A percentile compares a stretch with the other conserved stretches of the same genome.
These are phyloP conservation scores for Thecocarcelia acutangulata DNA, from an alignment of 2,888 invertebrate species.

Conservation along the genomic window DNA sequence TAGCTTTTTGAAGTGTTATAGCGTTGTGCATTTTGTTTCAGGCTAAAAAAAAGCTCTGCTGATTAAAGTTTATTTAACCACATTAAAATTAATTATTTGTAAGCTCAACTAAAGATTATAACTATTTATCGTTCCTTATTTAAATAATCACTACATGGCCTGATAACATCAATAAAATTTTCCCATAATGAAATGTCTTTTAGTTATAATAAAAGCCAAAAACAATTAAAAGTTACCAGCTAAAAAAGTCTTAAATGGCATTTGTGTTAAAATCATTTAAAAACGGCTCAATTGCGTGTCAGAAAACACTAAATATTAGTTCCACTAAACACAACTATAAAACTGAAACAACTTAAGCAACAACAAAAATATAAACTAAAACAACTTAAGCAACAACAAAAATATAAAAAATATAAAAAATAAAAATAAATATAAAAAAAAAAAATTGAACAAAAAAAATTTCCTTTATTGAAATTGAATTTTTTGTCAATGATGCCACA, in stretches of 20 bases:
- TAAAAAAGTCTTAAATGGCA: background rate
- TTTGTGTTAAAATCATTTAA: conserved; percentile 5
- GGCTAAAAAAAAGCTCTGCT: background rate
- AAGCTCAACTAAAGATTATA: background rate
- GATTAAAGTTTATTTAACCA: too few relatives aligned
- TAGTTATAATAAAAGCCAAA: background rate
- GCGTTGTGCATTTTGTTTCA: background rate
- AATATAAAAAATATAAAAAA: background rate
- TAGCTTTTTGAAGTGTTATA: too few relatives aligned
- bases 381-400: conserved; percentile 29
- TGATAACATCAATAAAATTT: conserved; percentile 21
- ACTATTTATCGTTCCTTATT: background rate
- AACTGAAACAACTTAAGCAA: conserved; percentile 41
- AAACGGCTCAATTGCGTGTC: conserved; percentile 54
- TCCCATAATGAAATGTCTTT: background rate
- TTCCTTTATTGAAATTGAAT: conserved; percentile 30
- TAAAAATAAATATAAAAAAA: too few relatives aligned
- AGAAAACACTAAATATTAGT: conserved; percentile 43
- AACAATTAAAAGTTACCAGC: background rate
- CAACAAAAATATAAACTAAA: conserved; percentile 6
- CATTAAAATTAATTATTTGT: background rate
- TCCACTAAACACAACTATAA: conserved; percentile 40
- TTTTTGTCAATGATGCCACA: conserved; percentile 22
- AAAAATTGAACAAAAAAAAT: too few relatives aligned
- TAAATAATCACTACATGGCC: conserved; percentile 16